These are phyloP conservation scores for Bombus pyrosoma DNA, from an alignment of 1,140 invertebrate genomes.

Conservation along the genomic window DNA sequence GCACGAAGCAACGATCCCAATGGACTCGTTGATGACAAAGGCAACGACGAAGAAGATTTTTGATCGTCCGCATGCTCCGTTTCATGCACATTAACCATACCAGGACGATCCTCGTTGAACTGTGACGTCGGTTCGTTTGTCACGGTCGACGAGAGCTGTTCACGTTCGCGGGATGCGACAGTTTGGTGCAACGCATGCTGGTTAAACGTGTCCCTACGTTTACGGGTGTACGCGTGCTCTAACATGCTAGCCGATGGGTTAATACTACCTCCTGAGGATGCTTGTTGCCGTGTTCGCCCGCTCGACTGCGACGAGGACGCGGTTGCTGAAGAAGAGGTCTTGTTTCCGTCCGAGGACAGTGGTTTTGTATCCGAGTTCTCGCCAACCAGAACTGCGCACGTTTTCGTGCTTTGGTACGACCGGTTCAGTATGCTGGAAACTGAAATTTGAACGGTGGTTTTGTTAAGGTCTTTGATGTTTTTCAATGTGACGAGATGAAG, in stretches of 20 bases:
- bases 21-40: not conserved
- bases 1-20: conserved; percentile 15
- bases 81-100: conserved; percentile 74
- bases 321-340: conserved; percentile 83
- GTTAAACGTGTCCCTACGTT: conserved; percentile 85
- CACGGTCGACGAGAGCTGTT: conserved; percentile 23
- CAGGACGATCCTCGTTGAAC: conserved; percentile 37
- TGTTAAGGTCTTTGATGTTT: too few species aligned
- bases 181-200: conserved; percentile 82
- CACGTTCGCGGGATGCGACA: conserved; percentile 44
- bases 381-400: conserved; percentile 92
- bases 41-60: not conserved
- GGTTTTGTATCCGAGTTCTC: conserved; percentile 87
- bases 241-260: conserved; percentile 67
- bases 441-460: conserved; percentile 73
- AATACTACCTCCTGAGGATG: conserved; percentile 88
- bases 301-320: conserved; percentile 84
- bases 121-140: conserved; percentile 1
- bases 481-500: too few species aligned
- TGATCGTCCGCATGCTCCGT: conserved; percentile 47
- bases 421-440: conserved; percentile 91
- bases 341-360: conserved; percentile 84
- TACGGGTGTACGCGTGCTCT: conserved; percentile 81
- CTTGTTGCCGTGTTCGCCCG: conserved; percentile 82
- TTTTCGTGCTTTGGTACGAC: conserved; percentile 90